Base-by-base conservation (phyloP, 1,140 invertebrate genomes). In the Drosophila nebulosa region DNA sequence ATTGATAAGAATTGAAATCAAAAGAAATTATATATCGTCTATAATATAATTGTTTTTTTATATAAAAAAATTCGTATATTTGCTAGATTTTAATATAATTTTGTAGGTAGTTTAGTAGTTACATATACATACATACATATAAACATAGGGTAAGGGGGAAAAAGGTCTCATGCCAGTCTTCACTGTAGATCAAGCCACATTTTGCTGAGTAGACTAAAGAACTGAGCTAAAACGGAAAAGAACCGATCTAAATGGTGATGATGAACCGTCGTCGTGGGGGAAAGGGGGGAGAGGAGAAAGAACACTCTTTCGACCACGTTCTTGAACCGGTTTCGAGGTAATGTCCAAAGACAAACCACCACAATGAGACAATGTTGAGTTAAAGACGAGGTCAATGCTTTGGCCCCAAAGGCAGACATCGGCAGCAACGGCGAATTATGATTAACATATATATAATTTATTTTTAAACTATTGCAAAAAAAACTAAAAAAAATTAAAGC, bases 291-390 rank as follows among this genome's bases (percentile, higher is more conserved):
- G 16, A 2, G 14, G 36, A 18, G 39, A 16, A 42, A 16, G 39
- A 21, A 18, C 39, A 18, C 16, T 42, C 16, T 42, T 42, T 63
- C 56, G 27, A 75, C 74, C 74, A 88, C 78, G 83, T 89, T 89
- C 79, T 67, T 68, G 58, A 78, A 88, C 83, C 83, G 83, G 83
- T 88, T 88, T 73, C 39, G 73, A 46, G 39, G 39, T 46, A n/a
- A 46, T 46, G 39, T 46, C 39, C 39, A 46, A 46, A 46, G 18
- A 18, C 16, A 46, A 46, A 18, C 16, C 39, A 46, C 35, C 35
- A 36, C n/a, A 36, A 36, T 36, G 35, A 36, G 12, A 32, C 9
- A 32, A 32, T 10, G 30, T 12, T 9, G 30, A 32, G 24, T 24
- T 4, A 24, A 24, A 18, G 39, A 64, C 56, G 75, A 71, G 83